Percentiles rank a stretch among this genome's conserved stretches.
Evolutionary conservation across 2,797 vertebrate genomes (phyloP).

Genomic region (Manis javanica): DNA sequence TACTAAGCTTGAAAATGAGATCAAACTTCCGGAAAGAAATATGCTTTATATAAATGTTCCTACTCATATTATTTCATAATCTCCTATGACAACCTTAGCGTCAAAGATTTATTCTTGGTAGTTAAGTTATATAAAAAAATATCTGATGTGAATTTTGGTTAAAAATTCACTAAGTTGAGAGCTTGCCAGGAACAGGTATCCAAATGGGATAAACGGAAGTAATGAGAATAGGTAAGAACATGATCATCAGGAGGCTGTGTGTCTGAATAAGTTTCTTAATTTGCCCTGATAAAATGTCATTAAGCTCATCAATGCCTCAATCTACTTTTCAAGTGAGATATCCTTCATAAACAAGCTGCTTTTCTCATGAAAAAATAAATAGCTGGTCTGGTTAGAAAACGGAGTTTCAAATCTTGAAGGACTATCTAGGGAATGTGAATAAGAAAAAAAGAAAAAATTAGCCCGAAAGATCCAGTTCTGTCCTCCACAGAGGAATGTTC

Average conservation of each 20-base stretch:
- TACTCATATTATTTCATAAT: slow-evolving; percentile 80
- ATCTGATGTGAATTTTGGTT: slow-evolving; percentile 78
- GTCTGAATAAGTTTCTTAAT: slow-evolving; percentile 15
- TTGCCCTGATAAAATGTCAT: not conserved
- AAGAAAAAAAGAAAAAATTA: not conserved
- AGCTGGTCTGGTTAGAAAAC: not conserved
- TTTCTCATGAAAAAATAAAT: not conserved
- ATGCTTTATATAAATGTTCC: slow-evolving; percentile 82
- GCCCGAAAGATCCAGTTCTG: not conserved
- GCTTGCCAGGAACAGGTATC: slow-evolving; percentile 71
- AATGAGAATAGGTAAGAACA: slow-evolving; percentile 17
- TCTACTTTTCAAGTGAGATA: slow-evolving; percentile 47
- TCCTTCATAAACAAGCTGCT: slow-evolving; percentile 25
- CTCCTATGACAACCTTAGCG: slow-evolving; percentile 80
- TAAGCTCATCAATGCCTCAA: not conserved
- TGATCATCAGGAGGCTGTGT: not conserved
- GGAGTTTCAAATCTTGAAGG: not conserved
- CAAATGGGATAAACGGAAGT: slow-evolving; percentile 55
- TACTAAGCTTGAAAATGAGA: slow-evolving; percentile 77
- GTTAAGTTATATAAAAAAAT: slow-evolving; percentile 83
- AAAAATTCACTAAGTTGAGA: slow-evolving; percentile 62
- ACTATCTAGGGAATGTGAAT: not conserved
- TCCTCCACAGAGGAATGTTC: not conserved
- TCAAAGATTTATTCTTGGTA: slow-evolving; percentile 82
- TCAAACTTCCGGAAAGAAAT: slow-evolving; percentile 80